Percentiles rank a stretch among this genome's conserved stretches.
phyloP scores from a whole-genome alignment of 2,113 vertebrate species.

The Rana temporaria region DNA sequence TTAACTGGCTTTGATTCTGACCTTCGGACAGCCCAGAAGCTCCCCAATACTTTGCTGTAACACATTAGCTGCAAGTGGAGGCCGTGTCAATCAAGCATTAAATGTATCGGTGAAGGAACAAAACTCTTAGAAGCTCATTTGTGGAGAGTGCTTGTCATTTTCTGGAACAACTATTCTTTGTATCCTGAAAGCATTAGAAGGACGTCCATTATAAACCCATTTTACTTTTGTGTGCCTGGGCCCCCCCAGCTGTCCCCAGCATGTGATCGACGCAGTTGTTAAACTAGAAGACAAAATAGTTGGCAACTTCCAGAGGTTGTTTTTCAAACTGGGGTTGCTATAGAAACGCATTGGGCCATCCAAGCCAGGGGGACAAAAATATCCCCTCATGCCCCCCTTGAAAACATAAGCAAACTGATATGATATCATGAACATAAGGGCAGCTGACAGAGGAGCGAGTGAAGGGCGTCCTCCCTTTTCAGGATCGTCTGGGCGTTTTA shows the following conservation, averaged over 20 bases:
- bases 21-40: too few relatives aligned
- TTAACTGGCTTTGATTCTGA: too few relatives aligned
- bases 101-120: slow-evolving; percentile 10
- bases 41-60: neutral
- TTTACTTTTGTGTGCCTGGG: slow-evolving; percentile 76
- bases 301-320: slow-evolving; percentile 76
- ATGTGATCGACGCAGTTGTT: slow-evolving; percentile 81
- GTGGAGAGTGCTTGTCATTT: neutral
- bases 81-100: neutral
- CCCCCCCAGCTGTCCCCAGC: slow-evolving; percentile 82
- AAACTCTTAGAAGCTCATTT: slow-evolving; percentile 7
- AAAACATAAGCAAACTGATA: slow-evolving; percentile 52
- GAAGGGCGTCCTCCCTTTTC: slow-evolving; percentile 27
- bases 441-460: slow-evolving; percentile 48
- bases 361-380: slow-evolving; percentile 55
- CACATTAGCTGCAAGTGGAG: neutral
- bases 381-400: slow-evolving; percentile 35
- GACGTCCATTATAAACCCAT: slow-evolving; percentile 86
- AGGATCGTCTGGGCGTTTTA: slow-evolving; percentile 7
- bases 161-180: slow-evolving; percentile 5
- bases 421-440: slow-evolving; percentile 53
- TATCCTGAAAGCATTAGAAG: slow-evolving; percentile 69
- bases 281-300: slow-evolving; percentile 80
- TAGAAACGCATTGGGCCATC: slow-evolving; percentile 79
- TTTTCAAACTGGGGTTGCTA: slow-evolving; percentile 76